Evolutionary conservation across 2,797 vertebrate genomes (phyloP).

Genomic region (Gila robusta): DNA sequence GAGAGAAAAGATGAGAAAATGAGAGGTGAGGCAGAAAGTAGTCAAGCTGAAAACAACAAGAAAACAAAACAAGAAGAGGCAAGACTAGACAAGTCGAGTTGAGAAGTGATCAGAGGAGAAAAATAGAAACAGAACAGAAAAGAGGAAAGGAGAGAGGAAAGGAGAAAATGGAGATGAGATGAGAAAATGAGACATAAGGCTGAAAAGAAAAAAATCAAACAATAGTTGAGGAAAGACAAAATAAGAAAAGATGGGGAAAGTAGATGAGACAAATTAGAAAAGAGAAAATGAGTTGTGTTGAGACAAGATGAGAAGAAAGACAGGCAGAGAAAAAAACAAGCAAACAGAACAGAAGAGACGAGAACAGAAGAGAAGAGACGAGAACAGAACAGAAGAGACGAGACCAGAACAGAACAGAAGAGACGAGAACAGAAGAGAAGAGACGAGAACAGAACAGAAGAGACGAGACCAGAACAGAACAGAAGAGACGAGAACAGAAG

Average conservation of each 20-base stretch:
- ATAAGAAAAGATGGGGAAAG: background rate
- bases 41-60: background rate
- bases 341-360: too few species aligned
- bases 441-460: too few species aligned
- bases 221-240: background rate
- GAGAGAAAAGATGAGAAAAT: background rate
- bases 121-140: background rate
- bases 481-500: too few species aligned
- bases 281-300: background rate
- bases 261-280: background rate
- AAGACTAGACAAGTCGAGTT: background rate
- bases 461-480: too few species aligned
- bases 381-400: fast-evolving
- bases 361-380: too few species aligned
- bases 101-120: background rate
- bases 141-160: background rate
- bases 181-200: background rate
- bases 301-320: background rate
- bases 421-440: too few species aligned
- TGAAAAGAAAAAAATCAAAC: background rate
- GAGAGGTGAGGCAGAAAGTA: background rate
- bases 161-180: background rate
- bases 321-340: background rate
- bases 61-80: background rate
- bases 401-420: too few species aligned